A percentile compares a stretch with the other conserved stretches of the same genome.
Evolutionary conservation across 2,888 invertebrate genomes (phyloP).

Genomic region (Caenorhabditis japonica): DNA sequence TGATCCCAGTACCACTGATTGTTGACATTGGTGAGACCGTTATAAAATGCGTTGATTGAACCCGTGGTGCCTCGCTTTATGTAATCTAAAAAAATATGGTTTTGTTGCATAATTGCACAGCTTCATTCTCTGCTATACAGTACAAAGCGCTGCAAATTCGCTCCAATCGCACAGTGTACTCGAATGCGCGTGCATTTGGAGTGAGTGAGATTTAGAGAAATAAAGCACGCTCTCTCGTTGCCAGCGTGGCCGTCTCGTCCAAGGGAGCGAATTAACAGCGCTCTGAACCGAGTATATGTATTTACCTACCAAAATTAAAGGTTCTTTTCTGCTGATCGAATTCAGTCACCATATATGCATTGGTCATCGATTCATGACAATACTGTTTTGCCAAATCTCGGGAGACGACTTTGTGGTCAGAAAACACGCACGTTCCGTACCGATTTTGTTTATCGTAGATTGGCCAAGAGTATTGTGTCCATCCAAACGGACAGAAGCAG

Average conservation of each 20-base stretch:
- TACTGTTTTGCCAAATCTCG: neutral
- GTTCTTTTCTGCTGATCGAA: slow-evolving; percentile 33
- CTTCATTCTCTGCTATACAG: too few species aligned
- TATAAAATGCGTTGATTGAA: slow-evolving; percentile 33
- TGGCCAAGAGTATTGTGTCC: slow-evolving; percentile 10
- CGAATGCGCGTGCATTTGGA: too few species aligned
- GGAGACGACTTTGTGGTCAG: neutral
- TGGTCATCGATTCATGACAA: neutral
- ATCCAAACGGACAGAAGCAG: slow-evolving; percentile 13
- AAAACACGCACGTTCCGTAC: slow-evolving; percentile 17
- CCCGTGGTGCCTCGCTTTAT: too few species aligned
- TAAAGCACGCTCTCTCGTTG: too few species aligned
- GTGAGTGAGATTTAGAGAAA: too few species aligned
- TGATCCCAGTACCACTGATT: slow-evolving; percentile 33
- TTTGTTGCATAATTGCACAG: too few species aligned
- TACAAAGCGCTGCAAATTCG: too few species aligned
- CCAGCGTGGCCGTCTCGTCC: too few species aligned
- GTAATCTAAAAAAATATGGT: too few species aligned
- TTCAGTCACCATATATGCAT: slow-evolving; percentile 22
- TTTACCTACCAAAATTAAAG: slow-evolving; percentile 23
- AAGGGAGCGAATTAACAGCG: too few species aligned
- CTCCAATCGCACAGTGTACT: too few species aligned
- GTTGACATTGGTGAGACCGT: slow-evolving; percentile 23
- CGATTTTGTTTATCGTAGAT: neutral
- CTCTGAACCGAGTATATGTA: too few species aligned